Evolutionary conservation across 1,140 invertebrate species (phyloP), one percentile per base, ranked within the genome.

Genomic region (Kradibia gibbosae): DNA sequence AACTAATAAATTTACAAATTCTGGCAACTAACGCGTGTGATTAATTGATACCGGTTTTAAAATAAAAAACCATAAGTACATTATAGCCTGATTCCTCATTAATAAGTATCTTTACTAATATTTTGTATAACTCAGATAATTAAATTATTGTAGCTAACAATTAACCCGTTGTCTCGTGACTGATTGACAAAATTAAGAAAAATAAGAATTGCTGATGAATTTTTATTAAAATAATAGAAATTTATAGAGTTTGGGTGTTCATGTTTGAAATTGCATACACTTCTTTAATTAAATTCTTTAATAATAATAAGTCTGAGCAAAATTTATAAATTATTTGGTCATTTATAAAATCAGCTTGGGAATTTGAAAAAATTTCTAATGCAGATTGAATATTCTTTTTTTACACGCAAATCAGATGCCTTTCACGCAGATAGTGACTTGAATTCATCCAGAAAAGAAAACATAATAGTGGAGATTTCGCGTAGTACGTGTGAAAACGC

Each of bases 401-500:
- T 28, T 62, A 17, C 31, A 62, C 13, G 15, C 60, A 31, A 62
- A 34, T 62, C 28, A 17, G 60, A 62, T 62, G 11, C 13, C 34
- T 34, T 62, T 34, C 28, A 7, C 60, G 28, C 4, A 28, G 20
- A 11, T 22, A 11, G n/a, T 3, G 25, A 10, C 25, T 60, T 25
- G 3, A 71, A 28, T 8, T 17, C 42, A 31, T 17, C n/a, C 3
- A 72, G 25, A 36, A 72, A 45, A 72, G 42, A 72, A 72, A 72
- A 72, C 34, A 70, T 42, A 70, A 20, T n/a, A 3, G 2, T 3
- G 1, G 22, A 42, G 65, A 70, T 70, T 70, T 36, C 45, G 50
- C 50, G 8, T 36, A 2, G 77, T 78, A 78, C 77, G 77, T 78
- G 65, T 55, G 77, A 71, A 78, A 71, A 42, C n/a, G 65, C 65